These are phyloP conservation scores for Typhlomys cinereus DNA, from an alignment of 2,113 vertebrate species.

Conservation along the genomic window DNA sequence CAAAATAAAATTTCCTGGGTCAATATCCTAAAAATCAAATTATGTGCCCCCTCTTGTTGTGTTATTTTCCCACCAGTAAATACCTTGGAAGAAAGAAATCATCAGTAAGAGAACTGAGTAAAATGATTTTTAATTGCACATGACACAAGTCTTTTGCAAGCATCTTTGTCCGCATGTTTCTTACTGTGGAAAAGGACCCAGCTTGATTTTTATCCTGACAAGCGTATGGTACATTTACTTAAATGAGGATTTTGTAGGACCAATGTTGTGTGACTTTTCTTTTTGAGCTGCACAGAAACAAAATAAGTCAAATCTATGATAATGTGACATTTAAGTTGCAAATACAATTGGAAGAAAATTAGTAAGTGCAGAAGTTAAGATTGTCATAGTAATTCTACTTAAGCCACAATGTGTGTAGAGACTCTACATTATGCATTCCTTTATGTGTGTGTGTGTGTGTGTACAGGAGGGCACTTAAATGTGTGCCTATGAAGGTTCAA, in stretches of 20 bases:
- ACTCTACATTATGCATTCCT: too few relatives aligned
- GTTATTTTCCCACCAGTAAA: constrained; percentile 11
- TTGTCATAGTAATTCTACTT: constrained; percentile 71
- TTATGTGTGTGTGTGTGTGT: too few relatives aligned
- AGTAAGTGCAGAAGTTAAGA: constrained; percentile 63
- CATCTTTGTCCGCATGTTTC: neutral
- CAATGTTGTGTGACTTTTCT: constrained; percentile 53
- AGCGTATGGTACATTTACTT: constrained; percentile 48
- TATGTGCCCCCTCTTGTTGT: neutral
- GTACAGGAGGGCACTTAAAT: too few relatives aligned
- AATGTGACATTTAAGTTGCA: constrained; percentile 77
- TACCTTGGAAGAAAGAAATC: neutral
- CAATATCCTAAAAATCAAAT: neutral
- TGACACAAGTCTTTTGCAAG: constrained; percentile 12
- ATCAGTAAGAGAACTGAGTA: neutral
- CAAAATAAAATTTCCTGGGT: neutral
- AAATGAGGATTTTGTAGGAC: constrained; percentile 59
- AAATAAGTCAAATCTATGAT: constrained; percentile 66
- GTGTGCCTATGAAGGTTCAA: too few relatives aligned
- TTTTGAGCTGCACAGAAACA: constrained; percentile 32
- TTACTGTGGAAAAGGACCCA: neutral
- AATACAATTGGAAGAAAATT: constrained; percentile 63
- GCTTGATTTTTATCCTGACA: constrained; percentile 31
- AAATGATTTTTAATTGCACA: neutral
- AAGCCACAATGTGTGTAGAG: neutral